phyloP scores from a whole-genome alignment of 2,113 vertebrate species.

The Microtus richardsoni region DNA sequence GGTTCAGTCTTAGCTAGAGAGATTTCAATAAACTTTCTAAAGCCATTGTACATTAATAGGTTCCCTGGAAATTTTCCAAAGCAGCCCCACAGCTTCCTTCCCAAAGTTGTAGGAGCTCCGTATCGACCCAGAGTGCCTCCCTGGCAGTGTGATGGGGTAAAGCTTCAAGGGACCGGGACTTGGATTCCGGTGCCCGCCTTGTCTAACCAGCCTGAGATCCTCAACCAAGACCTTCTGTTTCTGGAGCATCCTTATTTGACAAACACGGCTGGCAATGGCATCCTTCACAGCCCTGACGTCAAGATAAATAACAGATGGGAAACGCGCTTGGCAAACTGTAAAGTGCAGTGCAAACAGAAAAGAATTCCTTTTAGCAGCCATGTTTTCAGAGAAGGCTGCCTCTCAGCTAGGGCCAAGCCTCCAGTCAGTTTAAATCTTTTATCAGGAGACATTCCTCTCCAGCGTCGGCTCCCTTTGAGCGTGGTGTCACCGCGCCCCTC shows the following conservation, averaged over 20 bases:
- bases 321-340: not conserved
- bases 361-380: not conserved
- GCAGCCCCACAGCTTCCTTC: not conserved
- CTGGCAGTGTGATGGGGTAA: not conserved
- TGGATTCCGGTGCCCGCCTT: not conserved
- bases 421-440: not conserved
- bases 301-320: not conserved
- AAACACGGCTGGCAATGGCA: not conserved
- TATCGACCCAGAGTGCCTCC: not conserved
- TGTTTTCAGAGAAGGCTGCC: not conserved
- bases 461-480: not conserved
- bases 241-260: conserved; percentile 32
- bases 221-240: not conserved
- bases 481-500: not conserved
- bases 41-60: not conserved
- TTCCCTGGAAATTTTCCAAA: conserved; percentile 29
- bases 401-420: not conserved
- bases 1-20: conserved; percentile 44
- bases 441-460: conserved; percentile 10
- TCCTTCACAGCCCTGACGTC: not conserved
- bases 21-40: conserved; percentile 60
- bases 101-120: not conserved
- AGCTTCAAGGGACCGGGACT: not conserved
- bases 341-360: not conserved
- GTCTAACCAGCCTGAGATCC: not conserved